A percentile compares a stretch with the other conserved stretches of the same genome.
These are phyloP conservation scores for Caerostris darwini DNA, from an alignment of 1,140 invertebrate species.

Conservation along the genomic window DNA sequence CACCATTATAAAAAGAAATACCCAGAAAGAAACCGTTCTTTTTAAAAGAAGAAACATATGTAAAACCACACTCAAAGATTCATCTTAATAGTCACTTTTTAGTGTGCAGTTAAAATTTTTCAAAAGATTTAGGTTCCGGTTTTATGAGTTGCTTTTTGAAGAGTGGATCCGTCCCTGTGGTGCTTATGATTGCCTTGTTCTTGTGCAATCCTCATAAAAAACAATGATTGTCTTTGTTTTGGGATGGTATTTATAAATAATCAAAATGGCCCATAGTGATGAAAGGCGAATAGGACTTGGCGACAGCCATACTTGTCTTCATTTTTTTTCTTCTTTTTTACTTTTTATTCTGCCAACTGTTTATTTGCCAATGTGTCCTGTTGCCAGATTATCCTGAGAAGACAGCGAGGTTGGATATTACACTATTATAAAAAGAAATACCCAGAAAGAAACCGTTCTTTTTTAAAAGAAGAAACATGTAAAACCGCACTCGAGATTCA, in stretches of 20 bases:
- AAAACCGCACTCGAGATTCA: slow-evolving; percentile 40
- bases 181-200: neutral
- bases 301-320: slow-evolving; percentile 52
- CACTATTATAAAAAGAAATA: neutral
- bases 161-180: slow-evolving; percentile 18
- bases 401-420: neutral
- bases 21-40: neutral
- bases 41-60: slow-evolving; percentile 21
- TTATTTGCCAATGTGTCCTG: slow-evolving; percentile 36
- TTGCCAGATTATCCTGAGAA: slow-evolving; percentile 25
- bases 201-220: neutral
- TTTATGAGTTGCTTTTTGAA: slow-evolving; percentile 19
- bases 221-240: slow-evolving; percentile 48
- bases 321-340: neutral
- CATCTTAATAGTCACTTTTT: slow-evolving; percentile 20
- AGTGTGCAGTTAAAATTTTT: slow-evolving; percentile 4
- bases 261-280: slow-evolving; percentile 44
- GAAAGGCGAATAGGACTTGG: slow-evolving; percentile 50
- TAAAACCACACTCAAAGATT: slow-evolving; percentile 44
- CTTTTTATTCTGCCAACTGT: neutral
- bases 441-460: neutral
- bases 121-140: neutral
- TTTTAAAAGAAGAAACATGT: slow-evolving; percentile 32
- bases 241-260: slow-evolving; percentile 49
- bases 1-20: neutral